Evolutionary conservation across 2,888 invertebrate genomes (phyloP), one percentile per base, ranked within the genome.

Genomic region (Caenorhabditis sp.): DNA sequence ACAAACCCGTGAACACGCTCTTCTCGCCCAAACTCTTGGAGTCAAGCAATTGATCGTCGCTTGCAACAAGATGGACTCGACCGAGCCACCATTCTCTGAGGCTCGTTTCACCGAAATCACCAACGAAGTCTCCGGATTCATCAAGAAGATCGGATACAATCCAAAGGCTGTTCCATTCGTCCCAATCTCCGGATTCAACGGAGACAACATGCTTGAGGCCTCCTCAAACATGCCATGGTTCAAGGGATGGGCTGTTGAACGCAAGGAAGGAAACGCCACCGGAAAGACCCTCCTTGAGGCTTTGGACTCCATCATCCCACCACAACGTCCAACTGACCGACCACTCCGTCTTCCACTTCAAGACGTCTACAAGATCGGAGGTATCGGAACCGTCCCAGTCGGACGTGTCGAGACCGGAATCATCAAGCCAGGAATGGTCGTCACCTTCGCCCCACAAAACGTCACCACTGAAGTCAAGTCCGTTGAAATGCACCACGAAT

Each of bases 401-500:
- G 97, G 99, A 90, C 92, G 99, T 92, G 97, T 99, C 65, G 99
- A 99, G 73, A 99, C 99, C 90, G 99, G 99, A 90, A 90, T 96
- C 77, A 90, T 96, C 88, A 96, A 97, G 90, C 96, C 96, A 63
- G 96, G 96, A 90, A 88, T 87, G 92, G 93, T 99, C 81, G 97
- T 99, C 70, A 95, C 95, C n/a, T 99, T 99, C 88, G 97, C 97
- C 66, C 99, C 99, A 38, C 93, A 93, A 83, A 94, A 93, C 91
- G 91, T 99, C 88, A 95, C 95, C 89, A 97, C 97, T 93, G 97
- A 97, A 92, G 96, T 99, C 36, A 99, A 99, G 91, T 99, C 97
- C 75, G 97, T 99, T 84, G 99, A 99, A 91, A 99, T 99, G 99
- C 99, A 99, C 91, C 99, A 99, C 92, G 97, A 97, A 91, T 94